Evolutionary conservation across 2,888 invertebrate species (phyloP).

Genomic region (Hirtodrosophila cameraria): DNA sequence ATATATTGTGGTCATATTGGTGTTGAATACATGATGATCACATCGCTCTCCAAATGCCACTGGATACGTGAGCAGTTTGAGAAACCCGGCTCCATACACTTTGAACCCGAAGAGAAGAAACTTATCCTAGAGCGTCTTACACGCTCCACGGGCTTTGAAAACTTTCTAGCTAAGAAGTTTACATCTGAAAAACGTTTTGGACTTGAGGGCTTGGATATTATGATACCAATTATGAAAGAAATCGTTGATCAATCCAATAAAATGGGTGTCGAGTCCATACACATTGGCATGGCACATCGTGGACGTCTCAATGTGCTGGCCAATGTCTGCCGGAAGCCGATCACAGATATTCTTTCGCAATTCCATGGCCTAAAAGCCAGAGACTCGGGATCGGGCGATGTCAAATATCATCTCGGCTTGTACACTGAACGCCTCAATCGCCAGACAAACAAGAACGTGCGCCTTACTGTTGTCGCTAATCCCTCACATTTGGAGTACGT

Average conservation of each 20-base stretch:
- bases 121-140: slow-evolving; percentile 96
- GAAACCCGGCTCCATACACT: slow-evolving; percentile 92
- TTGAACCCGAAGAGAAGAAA: slow-evolving; percentile 94
- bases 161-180: slow-evolving; percentile 98
- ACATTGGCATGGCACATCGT: slow-evolving; percentile 95
- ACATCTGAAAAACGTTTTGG: slow-evolving; percentile 99
- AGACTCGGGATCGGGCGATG: slow-evolving; percentile 93
- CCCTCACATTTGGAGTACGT: slow-evolving; percentile 96
- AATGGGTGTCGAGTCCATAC: slow-evolving; percentile 96
- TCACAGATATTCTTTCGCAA: slow-evolving; percentile 94
- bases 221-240: slow-evolving; percentile 99
- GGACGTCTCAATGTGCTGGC: slow-evolving; percentile 93
- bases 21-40: slow-evolving; percentile 99
- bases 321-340: slow-evolving; percentile 94
- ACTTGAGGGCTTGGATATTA: slow-evolving; percentile 98
- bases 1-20: slow-evolving; percentile 98
- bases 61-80: slow-evolving; percentile 99
- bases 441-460: slow-evolving; percentile 89
- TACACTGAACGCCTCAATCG: slow-evolving; percentile 91
- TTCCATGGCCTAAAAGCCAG: slow-evolving; percentile 92
- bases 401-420: slow-evolving; percentile 95
- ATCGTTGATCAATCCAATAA: slow-evolving; percentile 97
- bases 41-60: slow-evolving; percentile 97
- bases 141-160: slow-evolving; percentile 97
- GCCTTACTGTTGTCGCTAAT: slow-evolving; percentile 94